These are phyloP conservation scores for Micropoecilia bifurca DNA, from an alignment of 2,797 vertebrate species.

Conservation along the genomic window DNA sequence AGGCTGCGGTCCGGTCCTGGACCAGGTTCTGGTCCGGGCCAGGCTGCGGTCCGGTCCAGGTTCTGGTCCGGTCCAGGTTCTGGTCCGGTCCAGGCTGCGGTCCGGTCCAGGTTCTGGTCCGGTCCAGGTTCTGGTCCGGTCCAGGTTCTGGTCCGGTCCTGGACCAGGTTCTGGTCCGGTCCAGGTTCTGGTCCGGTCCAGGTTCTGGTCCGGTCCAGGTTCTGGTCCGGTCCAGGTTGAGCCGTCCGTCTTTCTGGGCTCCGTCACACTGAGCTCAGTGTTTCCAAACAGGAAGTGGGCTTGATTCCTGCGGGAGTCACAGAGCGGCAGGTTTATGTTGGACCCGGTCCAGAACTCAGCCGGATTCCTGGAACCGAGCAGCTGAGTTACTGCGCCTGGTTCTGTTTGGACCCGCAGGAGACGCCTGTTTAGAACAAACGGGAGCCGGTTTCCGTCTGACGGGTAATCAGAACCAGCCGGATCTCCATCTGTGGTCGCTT, in stretches of 20 bases:
- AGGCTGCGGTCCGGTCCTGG: background rate
- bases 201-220: too few species aligned
- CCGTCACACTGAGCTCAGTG: background rate
- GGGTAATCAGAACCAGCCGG: slow-evolving; percentile 64
- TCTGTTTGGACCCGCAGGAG: slow-evolving; percentile 72
- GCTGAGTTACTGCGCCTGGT: slow-evolving; percentile 51
- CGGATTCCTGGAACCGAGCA: slow-evolving; percentile 37
- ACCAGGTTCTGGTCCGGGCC: too few species aligned
- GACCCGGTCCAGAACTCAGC: slow-evolving; percentile 4
- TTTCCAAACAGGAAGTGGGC: slow-evolving; percentile 7
- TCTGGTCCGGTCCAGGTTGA: background rate
- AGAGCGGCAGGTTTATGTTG: slow-evolving; percentile 6
- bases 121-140: too few species aligned
- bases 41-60: too few species aligned
- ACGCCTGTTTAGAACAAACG: slow-evolving; percentile 76
- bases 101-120: background rate
- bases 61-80: too few species aligned
- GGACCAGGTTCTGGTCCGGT: too few species aligned
- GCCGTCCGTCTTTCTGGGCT: background rate
- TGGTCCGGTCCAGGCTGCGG: too few species aligned
- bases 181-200: too few species aligned
- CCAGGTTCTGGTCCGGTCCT: background rate
- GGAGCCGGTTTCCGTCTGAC: slow-evolving; percentile 76
- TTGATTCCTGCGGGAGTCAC: background rate
- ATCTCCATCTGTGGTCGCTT: slow-evolving; percentile 58